Evolutionary conservation across 2,113 vertebrate species (phyloP), one percentile per base, ranked within the genome.

Genomic region (Toxostoma redivivum): DNA sequence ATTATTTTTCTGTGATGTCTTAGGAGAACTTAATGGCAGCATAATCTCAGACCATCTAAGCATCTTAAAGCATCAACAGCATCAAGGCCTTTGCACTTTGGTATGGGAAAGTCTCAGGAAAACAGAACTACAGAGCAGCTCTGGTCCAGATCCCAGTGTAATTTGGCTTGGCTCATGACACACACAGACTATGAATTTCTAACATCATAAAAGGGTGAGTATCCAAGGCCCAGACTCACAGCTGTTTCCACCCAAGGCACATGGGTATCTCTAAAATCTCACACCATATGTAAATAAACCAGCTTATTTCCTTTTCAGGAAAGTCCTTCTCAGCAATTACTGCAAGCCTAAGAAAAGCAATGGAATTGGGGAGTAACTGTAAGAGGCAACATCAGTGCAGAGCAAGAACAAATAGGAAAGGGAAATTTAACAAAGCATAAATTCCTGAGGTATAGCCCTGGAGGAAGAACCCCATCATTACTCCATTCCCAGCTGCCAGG

Each of bases 291-390:
- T 61, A 94, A 90, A 69, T 38, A 56, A 77, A 11, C 24, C 20
- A 70, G 30, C 12, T 50, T 61, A 70, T 18, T 90, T 92, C 62
- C 88, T 77, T 77, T 71, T 82, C 92, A 92, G 90, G 37, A 72
- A 96, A 86, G 27, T 61, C 66, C 38, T 69, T 42, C 58, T 90
- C 47, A 50, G 58, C 35, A 69, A 37, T 38, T 76, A 72, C 58
- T 73, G 33, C 58, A 82, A 79, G 45, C 54, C 57, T 57, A 28
- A 86, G 83, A 72, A 81, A 53, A 56, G 35, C 35, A 66, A 5
- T 12, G 51, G 42, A 53, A 85, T 9, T 69, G 73, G 53, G 74
- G 93, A 93, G 12, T 21, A n/a, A 21, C 31, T 90, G 31, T 25
- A 44, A 77, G 73, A 90, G 5, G 21, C 30, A 90, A 50, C 13